A percentile compares a stretch with the other conserved stretches of the same genome.
Evolutionary conservation across 1,140 invertebrate species (phyloP).

Genomic region (Anastatus disparis): DNA sequence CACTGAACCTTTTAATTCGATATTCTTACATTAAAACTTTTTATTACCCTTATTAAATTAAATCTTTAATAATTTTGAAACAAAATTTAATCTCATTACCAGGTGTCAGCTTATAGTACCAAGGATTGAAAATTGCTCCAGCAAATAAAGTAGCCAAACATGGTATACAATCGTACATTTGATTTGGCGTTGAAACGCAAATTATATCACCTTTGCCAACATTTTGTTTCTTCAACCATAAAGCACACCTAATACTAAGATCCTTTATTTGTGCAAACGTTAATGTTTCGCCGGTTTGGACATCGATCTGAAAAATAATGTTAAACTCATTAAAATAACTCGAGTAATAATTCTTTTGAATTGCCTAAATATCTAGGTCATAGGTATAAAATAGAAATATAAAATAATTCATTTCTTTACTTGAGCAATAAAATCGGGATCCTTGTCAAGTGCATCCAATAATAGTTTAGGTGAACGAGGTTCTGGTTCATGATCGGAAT

Average conservation of each 20-base stretch:
- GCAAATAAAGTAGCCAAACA: slow-evolving; percentile 5
- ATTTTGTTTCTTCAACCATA: slow-evolving; percentile 22
- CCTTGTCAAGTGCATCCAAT: neutral
- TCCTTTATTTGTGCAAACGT: slow-evolving; percentile 5
- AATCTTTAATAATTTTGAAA: too few species aligned
- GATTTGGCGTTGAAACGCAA: neutral
- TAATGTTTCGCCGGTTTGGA: neutral
- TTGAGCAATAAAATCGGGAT: neutral
- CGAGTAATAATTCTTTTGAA: too few species aligned
- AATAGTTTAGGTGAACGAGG: neutral
- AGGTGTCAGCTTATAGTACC: slow-evolving; percentile 13
- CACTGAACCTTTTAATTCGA: too few species aligned
- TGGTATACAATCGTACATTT: neutral
- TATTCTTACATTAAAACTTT: too few species aligned
- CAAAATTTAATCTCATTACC: too few species aligned
- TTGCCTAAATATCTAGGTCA: too few species aligned
- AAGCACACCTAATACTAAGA: slow-evolving; percentile 16
- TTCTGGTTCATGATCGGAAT: neutral
- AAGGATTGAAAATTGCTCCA: slow-evolving; percentile 20
- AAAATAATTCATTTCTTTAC: too few species aligned
- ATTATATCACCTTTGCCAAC: slow-evolving; percentile 15
- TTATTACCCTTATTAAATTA: too few species aligned
- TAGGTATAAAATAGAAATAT: too few species aligned
- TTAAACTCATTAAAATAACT: too few species aligned
- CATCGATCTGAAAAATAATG: neutral